Conservation (phyloP, 2,113 vertebrate genomes). For the Gadus chalcogrammus region DNA sequence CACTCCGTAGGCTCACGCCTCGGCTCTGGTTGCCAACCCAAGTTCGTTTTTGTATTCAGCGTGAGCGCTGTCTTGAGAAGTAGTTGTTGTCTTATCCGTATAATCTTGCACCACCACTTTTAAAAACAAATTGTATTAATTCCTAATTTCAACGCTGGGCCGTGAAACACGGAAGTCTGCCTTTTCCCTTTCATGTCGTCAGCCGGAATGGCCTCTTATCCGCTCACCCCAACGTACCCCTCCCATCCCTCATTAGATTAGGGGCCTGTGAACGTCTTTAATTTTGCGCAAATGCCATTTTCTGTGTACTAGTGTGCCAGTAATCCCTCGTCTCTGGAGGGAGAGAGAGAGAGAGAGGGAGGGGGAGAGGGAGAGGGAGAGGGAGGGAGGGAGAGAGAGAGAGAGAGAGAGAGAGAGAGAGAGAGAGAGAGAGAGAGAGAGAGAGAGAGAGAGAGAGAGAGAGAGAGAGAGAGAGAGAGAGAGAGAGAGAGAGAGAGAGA, state of each 20-base stretch:
- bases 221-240: conserved; percentile 13
- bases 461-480: too few relatives aligned
- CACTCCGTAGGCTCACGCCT: too few relatives aligned
- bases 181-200: conserved; percentile 49
- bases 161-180: conserved; percentile 57
- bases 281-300: conserved; percentile 71
- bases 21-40: too few relatives aligned
- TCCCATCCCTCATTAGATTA: conserved; percentile 69
- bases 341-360: conserved; percentile 11
- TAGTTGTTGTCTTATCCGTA: too few relatives aligned
- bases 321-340: conserved; percentile 66
- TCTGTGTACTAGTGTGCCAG: conserved; percentile 61
- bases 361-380: too few relatives aligned
- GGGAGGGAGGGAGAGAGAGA: neutral
- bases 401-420: conserved; percentile 2
- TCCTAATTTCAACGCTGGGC: conserved; percentile 39
- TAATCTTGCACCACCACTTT: too few relatives aligned
- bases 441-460: too few relatives aligned
- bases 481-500: too few relatives aligned
- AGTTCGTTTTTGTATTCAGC: too few relatives aligned
- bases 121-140: too few relatives aligned
- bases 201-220: conserved; percentile 36
- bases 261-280: conserved; percentile 71
- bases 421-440: too few relatives aligned
- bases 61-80: too few relatives aligned